Evolutionary conservation across 1,140 invertebrate genomes (phyloP).

Genomic region (Drosophila sechellia): DNA sequence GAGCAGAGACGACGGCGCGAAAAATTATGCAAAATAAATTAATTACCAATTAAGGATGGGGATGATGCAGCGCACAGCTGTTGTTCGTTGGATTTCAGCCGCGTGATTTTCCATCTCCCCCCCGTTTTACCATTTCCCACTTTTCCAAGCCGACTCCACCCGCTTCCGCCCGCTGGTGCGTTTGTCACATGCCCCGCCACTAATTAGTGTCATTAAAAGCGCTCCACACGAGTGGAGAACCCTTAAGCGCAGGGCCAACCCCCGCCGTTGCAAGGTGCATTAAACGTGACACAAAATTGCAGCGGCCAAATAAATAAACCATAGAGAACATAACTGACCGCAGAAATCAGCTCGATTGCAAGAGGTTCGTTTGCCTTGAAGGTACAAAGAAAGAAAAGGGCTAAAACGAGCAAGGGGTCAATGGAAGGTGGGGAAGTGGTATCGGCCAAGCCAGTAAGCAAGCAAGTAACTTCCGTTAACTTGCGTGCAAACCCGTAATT

Average conservation of each 20-base stretch:
- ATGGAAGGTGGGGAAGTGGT: background rate
- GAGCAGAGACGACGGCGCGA: conserved; percentile 39
- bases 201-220: conserved; percentile 84
- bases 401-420: too few relatives aligned
- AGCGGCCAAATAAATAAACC: conserved; percentile 75
- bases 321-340: conserved; percentile 70
- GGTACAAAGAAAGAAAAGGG: background rate
- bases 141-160: too few relatives aligned
- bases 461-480: conserved; percentile 66
- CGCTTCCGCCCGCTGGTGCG: conserved; percentile 27
- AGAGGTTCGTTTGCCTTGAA: background rate
- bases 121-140: too few relatives aligned
- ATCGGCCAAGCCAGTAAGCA: conserved; percentile 3
- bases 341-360: conserved; percentile 66
- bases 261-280: conserved; percentile 32
- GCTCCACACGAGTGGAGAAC: conserved; percentile 31
- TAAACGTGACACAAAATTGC: conserved; percentile 74
- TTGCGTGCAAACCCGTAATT: conserved; percentile 79
- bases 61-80: conserved; percentile 49
- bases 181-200: conserved; percentile 79
- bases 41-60: conserved; percentile 75
- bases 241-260: conserved; percentile 28
- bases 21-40: conserved; percentile 82
- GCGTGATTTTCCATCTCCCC: background rate
- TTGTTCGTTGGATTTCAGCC: conserved; percentile 54